Base-by-base conservation (phyloP, 2,888 invertebrate species). In the Eumacrocentrus americanus region DNA sequence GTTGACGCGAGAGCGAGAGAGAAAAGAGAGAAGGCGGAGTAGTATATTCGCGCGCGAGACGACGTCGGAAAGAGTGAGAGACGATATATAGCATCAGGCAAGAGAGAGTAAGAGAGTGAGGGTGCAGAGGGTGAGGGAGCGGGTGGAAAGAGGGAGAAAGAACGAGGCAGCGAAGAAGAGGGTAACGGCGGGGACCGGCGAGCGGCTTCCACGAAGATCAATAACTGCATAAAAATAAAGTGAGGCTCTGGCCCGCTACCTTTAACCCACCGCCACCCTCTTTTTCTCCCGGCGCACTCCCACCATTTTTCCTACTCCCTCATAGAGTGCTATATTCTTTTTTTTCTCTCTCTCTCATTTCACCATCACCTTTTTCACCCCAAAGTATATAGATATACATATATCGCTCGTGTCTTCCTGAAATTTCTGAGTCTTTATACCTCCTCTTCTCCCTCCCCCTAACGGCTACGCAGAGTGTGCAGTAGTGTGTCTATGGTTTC, bases 191-290 rank as follows among this genome's bases (percentile, higher is more conserved):
- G 60, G 61, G n/a, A 67, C 62, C 63, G 64, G 64, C 63, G 67
- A 67, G 67, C 67, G 75, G 73, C 67, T 77, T 75, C 78, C 73
- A 77, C 76, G 72, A 74, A 80, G 80, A 80, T 80, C 80, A 79
- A 80, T 80, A 80, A 80, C 80, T 80, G 80, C 80, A 80, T 80
- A 80, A 80, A 80, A 80, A 79, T 80, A 80, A 79, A 79, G 78
- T 75, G 78, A 78, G 78, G 75, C 77, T 79, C 78, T 78, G 75
- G 79, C 78, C 78, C 77, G 77, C 77, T 78, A 78, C 78, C 78
- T 79, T 79, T 77, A 78, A 77, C 78, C 76, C 78, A 74, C 76
- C 75, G 69, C 67, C 56, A 60, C 69, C 72, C 63, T 54, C 57
- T 54, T 63, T 55, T 48, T 59, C 62, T 60, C 60, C 50, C 55